phyloP scores from a whole-genome alignment of 2,797 vertebrate genomes.

The Tarsius wallacei region DNA sequence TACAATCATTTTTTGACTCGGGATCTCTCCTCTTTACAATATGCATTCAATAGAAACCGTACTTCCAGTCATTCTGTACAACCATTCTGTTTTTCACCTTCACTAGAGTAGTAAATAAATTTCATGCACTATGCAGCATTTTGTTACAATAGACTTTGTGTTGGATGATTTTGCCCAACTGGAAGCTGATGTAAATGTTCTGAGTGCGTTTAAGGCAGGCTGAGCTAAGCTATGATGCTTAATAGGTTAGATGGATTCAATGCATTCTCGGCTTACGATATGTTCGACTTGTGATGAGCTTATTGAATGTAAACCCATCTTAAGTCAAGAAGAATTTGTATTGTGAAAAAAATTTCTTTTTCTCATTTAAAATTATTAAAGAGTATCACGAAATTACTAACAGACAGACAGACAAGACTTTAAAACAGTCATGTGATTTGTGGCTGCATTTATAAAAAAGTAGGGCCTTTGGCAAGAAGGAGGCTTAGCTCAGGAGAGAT shows the following conservation, averaged over 20 bases:
- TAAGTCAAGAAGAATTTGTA: not conserved
- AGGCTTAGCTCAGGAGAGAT: too few relatives aligned
- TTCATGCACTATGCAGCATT: not conserved
- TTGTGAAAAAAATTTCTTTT: too few relatives aligned
- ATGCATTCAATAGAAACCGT: too few relatives aligned
- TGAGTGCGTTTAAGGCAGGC: not conserved
- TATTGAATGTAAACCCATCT: not conserved
- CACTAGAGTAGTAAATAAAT: too few relatives aligned
- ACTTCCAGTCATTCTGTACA: too few relatives aligned
- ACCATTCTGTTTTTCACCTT: not conserved
- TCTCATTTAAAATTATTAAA: not conserved
- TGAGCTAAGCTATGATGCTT: not conserved
- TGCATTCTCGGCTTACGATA: not conserved
- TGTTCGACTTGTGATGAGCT: not conserved
- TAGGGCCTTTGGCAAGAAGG: rapidly evolving
- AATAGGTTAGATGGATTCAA: not conserved
- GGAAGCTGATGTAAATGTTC: not conserved
- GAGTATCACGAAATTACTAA: not conserved
- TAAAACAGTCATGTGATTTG: rapidly evolving
- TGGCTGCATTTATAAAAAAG: rapidly evolving
- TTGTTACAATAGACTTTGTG: too few relatives aligned
- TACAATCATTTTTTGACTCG: not conserved
- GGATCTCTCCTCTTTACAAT: not conserved
- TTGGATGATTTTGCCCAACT: not conserved
- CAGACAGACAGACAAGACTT: not conserved